Base-by-base conservation (phyloP, 2,113 vertebrate genomes). In the Brachirus orientalis region DNA sequence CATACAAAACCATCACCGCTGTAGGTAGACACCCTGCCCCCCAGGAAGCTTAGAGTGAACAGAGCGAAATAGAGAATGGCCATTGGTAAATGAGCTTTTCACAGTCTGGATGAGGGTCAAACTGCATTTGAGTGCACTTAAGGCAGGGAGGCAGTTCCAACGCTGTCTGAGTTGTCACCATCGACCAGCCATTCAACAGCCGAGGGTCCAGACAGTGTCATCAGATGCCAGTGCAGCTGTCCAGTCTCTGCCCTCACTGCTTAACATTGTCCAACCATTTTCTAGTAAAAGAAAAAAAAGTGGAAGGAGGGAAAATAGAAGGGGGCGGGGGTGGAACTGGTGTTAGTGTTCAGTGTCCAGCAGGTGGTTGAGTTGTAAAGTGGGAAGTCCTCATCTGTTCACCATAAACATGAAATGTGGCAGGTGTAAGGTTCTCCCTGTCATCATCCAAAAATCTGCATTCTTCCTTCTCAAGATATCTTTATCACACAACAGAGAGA, bases 41-140 rank as follows among this genome's bases (percentile, higher is more conserved):
- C 51, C 65, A 36, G 61, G 64, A 63, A 75, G 69, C 18, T 8
- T 63, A 63, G 43, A 66, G 72, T 50, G 67, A 73, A 75, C 57
- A 56, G 68, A 79, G 79, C 76, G 72, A 76, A 71, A 83, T 80
- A 44, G 71, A 77, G 69, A 50, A 62, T 56, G 51, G 70, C 66
- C 65, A 69, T 75, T 45, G 2, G 44, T 64, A 54, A 70, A 82
- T 82, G 75, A 87, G 79, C 69, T 79, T 82, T 64, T 69, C 75
- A 63, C 70, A 62, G 75, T 88, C 82, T 76, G 47, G 75, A 73
- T 76, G 79, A 83, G 71, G 83, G 85, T 89, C 83, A 85, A 83
- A 89, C 89, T 89, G 90, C 88, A 86, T 90, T 83, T 85, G 85
- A 90, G 86, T 88, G 90, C 89, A 90, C 90, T 90, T 92, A 90